Evolutionary conservation across 2,113 vertebrate species (phyloP).

Genomic region (Hemicordylus capensis): DNA sequence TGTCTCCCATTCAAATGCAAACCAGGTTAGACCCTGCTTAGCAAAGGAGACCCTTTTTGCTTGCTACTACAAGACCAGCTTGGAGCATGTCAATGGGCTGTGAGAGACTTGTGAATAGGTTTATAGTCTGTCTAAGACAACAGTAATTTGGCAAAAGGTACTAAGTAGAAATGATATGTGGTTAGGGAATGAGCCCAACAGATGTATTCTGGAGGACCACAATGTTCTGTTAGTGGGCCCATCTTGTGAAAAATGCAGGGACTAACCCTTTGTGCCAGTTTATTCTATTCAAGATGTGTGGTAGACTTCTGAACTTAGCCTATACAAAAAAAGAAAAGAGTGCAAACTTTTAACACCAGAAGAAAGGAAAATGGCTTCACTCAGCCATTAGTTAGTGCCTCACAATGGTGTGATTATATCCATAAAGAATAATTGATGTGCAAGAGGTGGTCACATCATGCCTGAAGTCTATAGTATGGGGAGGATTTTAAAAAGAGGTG

Average conservation of each 20-base stretch:
- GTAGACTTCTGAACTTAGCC: neutral
- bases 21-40: too few species aligned
- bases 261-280: neutral
- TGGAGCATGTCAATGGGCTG: neutral
- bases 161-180: neutral
- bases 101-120: neutral
- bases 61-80: too few species aligned
- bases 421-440: too few species aligned
- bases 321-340: neutral
- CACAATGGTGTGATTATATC: neutral
- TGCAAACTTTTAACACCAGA: neutral
- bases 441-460: neutral
- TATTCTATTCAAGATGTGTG: neutral
- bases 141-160: neutral
- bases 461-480: neutral
- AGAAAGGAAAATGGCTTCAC: neutral
- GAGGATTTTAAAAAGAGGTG: neutral
- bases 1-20: too few species aligned
- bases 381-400: rapidly evolving
- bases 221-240: neutral
- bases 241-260: neutral
- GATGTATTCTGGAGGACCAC: neutral
- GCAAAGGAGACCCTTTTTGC: too few species aligned
- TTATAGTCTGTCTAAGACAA: neutral
- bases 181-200: neutral